phyloP scores from a whole-genome alignment of 2,113 vertebrate species.

The Ptychochromis oligacanthus region DNA sequence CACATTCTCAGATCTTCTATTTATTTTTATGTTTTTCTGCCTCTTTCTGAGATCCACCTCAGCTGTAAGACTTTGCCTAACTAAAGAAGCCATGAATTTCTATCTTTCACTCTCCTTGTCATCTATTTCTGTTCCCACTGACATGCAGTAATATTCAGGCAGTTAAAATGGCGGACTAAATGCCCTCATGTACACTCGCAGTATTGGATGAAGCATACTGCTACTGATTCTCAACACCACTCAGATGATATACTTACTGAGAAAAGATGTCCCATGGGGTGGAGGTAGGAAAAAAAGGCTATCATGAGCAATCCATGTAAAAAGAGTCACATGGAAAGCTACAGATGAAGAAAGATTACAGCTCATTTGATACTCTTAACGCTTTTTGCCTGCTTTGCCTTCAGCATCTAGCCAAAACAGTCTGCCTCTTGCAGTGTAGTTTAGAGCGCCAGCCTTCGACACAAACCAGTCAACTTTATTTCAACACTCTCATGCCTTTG shows the following conservation, averaged over 20 bases:
- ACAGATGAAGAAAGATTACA: neutral
- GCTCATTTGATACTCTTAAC: neutral
- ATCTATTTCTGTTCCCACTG: neutral
- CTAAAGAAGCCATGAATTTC: neutral
- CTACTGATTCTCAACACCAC: neutral
- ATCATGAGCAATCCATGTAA: neutral
- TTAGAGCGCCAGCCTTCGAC: conserved; percentile 43
- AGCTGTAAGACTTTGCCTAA: neutral
- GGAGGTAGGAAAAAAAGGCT: conserved; percentile 29
- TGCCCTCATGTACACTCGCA: neutral
- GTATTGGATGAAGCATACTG: neutral
- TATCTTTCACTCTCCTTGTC: neutral
- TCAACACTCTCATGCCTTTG: conserved; percentile 97
- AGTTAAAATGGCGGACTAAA: neutral
- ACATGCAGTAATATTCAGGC: neutral
- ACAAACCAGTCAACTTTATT: conserved; percentile 86
- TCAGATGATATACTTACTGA: conserved; percentile 12
- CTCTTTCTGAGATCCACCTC: neutral
- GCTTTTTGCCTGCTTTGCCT: conserved; percentile 56
- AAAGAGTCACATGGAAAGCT: neutral
- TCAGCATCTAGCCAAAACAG: conserved; percentile 29
- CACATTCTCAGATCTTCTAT: neutral
- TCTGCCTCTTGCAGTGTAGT: conserved; percentile 53
- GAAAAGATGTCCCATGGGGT: conserved; percentile 5
- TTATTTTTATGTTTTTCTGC: accelerated